Evolutionary conservation across 2,888 invertebrate species (phyloP).

Genomic region (Cordilura impudica): DNA sequence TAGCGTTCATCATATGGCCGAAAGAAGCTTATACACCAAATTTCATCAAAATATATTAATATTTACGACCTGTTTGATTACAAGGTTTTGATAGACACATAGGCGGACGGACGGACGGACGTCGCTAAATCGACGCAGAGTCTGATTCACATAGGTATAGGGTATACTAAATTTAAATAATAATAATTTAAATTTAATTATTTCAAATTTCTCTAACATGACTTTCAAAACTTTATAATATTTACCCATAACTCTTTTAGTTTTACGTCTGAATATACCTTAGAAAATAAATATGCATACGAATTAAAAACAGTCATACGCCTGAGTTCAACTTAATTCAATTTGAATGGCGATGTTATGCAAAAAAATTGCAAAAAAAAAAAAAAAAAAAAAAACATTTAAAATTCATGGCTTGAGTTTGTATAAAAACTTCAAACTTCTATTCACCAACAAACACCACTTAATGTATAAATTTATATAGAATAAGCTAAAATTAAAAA

Average conservation of each 20-base stretch:
- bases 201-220: too few relatives aligned
- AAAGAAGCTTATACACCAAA: too few relatives aligned
- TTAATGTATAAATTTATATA: conserved; percentile 25
- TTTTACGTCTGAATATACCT: not conserved
- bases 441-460: conserved; percentile 3
- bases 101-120: too few relatives aligned
- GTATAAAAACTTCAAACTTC: conserved; percentile 22
- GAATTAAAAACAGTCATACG: conserved; percentile 32
- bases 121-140: too few relatives aligned
- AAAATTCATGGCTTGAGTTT: conserved; percentile 19
- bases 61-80: too few relatives aligned
- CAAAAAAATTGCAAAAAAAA: not conserved
- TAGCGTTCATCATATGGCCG: too few relatives aligned
- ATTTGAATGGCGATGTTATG: not conserved
- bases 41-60: too few relatives aligned
- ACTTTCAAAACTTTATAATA: too few relatives aligned
- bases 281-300: not conserved
- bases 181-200: too few relatives aligned
- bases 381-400: conserved; percentile 6
- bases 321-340: not conserved
- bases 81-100: too few relatives aligned
- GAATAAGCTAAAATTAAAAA: conserved; percentile 12
- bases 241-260: not conserved
- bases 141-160: too few relatives aligned
- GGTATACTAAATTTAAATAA: too few relatives aligned